phyloP scores from a whole-genome alignment of 2,888 invertebrate genomes.

The Sisyra terminalis region DNA sequence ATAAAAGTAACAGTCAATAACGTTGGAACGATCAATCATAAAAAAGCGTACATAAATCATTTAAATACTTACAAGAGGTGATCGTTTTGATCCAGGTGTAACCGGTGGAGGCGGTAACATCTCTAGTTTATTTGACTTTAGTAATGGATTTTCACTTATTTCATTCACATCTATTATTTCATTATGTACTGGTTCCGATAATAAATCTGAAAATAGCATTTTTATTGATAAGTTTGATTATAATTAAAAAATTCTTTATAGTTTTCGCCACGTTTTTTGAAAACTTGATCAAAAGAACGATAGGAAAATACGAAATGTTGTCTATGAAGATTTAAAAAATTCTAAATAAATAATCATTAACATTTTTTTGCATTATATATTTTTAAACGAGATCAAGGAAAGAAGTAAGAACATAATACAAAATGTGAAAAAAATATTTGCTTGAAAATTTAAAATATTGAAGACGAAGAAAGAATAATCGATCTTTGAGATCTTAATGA shows the following conservation, averaged over 20 bases:
- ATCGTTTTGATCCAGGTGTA: constrained; percentile 15
- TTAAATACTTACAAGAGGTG: constrained; percentile 20
- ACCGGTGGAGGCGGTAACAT: constrained; percentile 9
- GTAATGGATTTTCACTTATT: constrained; percentile 22
- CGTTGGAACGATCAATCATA: neutral
- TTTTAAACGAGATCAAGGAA: too few species aligned
- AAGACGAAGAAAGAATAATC: too few species aligned
- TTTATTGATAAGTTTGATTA: constrained; percentile 2
- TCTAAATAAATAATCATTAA: too few species aligned
- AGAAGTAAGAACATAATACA: too few species aligned
- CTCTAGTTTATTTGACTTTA: constrained; percentile 27
- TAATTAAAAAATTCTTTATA: constrained; percentile 3
- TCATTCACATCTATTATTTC: constrained; percentile 19
- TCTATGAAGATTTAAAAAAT: too few species aligned
- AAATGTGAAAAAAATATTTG: too few species aligned
- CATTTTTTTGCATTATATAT: too few species aligned
- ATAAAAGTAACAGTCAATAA: constrained; percentile 1
- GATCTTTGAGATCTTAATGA: too few species aligned
- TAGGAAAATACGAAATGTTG: too few species aligned
- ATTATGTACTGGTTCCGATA: constrained; percentile 23
- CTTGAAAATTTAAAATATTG: too few species aligned
- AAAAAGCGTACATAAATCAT: neutral
- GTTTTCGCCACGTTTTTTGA: neutral
- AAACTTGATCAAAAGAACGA: too few species aligned
- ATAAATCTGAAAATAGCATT: constrained; percentile 19